phyloP scores from a whole-genome alignment of 2,888 invertebrate species.

The Acrobeloides nanus region DNA sequence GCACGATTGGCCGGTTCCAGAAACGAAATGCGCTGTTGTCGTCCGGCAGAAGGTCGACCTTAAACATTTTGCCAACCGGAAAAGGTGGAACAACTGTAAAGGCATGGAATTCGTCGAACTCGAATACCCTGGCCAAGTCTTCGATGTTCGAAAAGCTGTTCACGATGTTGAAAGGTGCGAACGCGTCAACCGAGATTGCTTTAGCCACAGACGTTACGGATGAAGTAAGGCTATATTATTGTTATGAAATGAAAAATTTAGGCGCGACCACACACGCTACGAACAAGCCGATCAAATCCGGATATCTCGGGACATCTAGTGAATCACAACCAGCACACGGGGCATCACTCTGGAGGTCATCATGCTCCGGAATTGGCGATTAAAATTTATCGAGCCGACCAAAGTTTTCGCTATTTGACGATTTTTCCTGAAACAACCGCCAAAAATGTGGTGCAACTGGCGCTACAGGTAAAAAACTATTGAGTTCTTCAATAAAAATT shows the following conservation, averaged over 20 bases:
- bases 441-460: conserved; percentile 82
- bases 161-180: conserved; percentile 34
- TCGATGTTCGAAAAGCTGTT: conserved; percentile 49
- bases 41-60: conserved; percentile 12
- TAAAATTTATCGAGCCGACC: conserved; percentile 75
- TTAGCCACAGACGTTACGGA: conserved; percentile 19
- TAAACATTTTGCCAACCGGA: conserved; percentile 11
- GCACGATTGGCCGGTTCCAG: conserved; percentile 19
- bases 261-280: conserved; percentile 27
- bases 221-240: conserved; percentile 3
- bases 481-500: not conserved
- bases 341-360: conserved; percentile 3
- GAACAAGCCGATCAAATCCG: conserved; percentile 54
- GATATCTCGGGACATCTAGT: conserved; percentile 49
- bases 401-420: conserved; percentile 90
- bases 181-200: conserved; percentile 23
- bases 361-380: conserved; percentile 83
- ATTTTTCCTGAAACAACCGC: conserved; percentile 77
- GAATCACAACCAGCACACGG: conserved; percentile 5
- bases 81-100: conserved; percentile 9
- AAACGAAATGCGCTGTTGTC: conserved; percentile 10
- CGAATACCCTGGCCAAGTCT: too few relatives aligned
- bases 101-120: not conserved
- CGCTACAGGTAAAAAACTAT: conserved; percentile 72
- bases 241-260: conserved; percentile 7